phyloP scores from a whole-genome alignment of 2,888 invertebrate genomes.

The Julus scandinavius region DNA sequence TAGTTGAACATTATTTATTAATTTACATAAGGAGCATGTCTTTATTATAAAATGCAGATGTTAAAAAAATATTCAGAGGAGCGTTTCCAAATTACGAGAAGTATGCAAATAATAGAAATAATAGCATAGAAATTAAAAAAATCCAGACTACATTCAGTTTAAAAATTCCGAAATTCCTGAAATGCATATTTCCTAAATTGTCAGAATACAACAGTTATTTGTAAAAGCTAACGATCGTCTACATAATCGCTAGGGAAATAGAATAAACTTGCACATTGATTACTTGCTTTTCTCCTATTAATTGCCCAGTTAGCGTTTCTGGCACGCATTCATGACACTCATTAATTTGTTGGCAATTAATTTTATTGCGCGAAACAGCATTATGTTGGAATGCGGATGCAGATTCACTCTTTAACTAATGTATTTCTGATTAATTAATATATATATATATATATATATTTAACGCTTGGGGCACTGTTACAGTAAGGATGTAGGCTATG shows the following conservation, averaged over 20 bases:
- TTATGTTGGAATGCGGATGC: not conserved
- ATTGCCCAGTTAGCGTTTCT: not conserved
- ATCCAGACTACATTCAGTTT: not conserved
- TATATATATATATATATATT: not conserved
- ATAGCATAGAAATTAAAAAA: not conserved
- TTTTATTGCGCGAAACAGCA: constrained; percentile 6
- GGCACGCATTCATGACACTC: constrained; percentile 5
- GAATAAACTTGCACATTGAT: not conserved
- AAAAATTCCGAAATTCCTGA: not conserved
- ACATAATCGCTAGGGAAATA: not conserved
- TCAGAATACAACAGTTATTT: not conserved
- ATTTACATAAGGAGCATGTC: no score
- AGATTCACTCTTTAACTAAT: not conserved
- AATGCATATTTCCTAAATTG: not conserved
- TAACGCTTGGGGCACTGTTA: not conserved
- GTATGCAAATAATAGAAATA: not conserved
- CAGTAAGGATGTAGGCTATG: not conserved
- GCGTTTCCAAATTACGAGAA: not conserved
- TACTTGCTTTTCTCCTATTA: not conserved
- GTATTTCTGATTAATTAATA: constrained; percentile 4
- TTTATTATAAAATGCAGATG: no score
- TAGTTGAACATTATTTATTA: no score
- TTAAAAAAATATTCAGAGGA: no score
- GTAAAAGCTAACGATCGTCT: not conserved
- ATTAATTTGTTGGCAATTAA: not conserved